Evolutionary conservation across 2,888 invertebrate genomes (phyloP), one percentile per base, ranked within the genome.

Genomic region (Chymomyza procnemis): DNA sequence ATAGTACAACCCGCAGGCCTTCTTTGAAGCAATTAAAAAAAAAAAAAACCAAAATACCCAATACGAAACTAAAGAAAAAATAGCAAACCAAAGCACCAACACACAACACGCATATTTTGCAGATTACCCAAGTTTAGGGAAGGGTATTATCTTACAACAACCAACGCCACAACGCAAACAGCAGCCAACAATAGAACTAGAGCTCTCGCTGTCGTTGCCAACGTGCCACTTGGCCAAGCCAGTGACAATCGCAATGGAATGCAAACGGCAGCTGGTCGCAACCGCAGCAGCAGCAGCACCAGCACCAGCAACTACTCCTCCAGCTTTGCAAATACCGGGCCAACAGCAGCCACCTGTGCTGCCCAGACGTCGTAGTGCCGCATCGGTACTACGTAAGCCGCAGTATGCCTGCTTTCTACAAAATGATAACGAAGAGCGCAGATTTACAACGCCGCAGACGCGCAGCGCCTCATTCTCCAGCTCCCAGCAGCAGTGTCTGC

Each of bases 51-150:
- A 65, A 67, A 70, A 64, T 4, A 71, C 63, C 58, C 46, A 66
- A 56, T 59, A 58, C 55, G 55, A 64, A 66, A 61, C n/a, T n/a
- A n/a, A 54, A 26, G 46, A 54, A 26, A 50, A n/a, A n/a, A n/a
- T n/a, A n/a, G n/a, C n/a, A n/a, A 46, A 66, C 48, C 57, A 50
- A 60, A 14, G 14, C 55, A 22, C 14, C 14, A 14, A 55, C 55
- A 18, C 55, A 55, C 55, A n/a, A 76, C 64, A 81, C 70, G 80
- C 83, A 81, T 87, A 88, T 89, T 26, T 91, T 91, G 79, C 91
- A 90, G 90, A 90, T 91, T 90, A 84, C 90, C 90, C 85, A 91
- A 89, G 76, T 88, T 86, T 89, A 89, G 88, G 82, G 89, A 89
- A 80, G 88, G 87, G 79, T 91, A 90, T 85, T 88, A 88, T 83